Conservation (phyloP, 2,888 invertebrate genomes). For the Melanophora roralis region DNA sequence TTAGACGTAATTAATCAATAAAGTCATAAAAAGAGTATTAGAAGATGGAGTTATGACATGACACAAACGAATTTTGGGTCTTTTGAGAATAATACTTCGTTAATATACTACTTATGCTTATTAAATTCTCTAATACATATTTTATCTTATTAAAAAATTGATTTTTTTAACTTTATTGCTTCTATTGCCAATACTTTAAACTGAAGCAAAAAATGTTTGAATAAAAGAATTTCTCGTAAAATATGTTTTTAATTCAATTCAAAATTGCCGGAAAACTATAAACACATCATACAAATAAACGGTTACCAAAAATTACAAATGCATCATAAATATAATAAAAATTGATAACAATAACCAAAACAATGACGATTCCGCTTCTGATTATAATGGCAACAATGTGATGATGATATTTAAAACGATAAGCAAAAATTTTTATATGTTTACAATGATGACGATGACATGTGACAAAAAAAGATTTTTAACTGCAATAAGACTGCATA, state of each 20-base stretch:
- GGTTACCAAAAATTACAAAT: conserved; percentile 25
- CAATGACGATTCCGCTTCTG: conserved; percentile 33
- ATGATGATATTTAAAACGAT: not conserved
- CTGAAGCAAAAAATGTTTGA: too few species aligned
- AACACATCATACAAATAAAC: conserved; percentile 29
- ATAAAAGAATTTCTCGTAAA: not conserved
- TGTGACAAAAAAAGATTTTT: conserved; percentile 37
- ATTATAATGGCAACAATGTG: not conserved
- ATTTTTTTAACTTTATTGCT: too few species aligned
- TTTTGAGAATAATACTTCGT: too few species aligned
- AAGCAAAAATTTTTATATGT: conserved; percentile 15
- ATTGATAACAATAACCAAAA: conserved; percentile 38
- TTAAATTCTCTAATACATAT: too few species aligned
- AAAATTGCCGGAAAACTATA: conserved; percentile 38
- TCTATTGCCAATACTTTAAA: too few species aligned
- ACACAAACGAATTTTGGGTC: too few species aligned
- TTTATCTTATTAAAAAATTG: too few species aligned
- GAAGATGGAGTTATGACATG: too few species aligned
- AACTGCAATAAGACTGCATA: conserved; percentile 29
- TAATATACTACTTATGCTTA: too few species aligned
- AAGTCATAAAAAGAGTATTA: too few species aligned
- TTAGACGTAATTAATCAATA: too few species aligned
- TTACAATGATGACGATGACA: conserved; percentile 15
- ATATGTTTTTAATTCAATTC: conserved; percentile 24
- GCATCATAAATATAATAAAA: conserved; percentile 28